Evolutionary conservation across 2,113 vertebrate genomes (phyloP), one percentile per base, ranked within the genome.

Genomic region (Manacus vitellinus): DNA sequence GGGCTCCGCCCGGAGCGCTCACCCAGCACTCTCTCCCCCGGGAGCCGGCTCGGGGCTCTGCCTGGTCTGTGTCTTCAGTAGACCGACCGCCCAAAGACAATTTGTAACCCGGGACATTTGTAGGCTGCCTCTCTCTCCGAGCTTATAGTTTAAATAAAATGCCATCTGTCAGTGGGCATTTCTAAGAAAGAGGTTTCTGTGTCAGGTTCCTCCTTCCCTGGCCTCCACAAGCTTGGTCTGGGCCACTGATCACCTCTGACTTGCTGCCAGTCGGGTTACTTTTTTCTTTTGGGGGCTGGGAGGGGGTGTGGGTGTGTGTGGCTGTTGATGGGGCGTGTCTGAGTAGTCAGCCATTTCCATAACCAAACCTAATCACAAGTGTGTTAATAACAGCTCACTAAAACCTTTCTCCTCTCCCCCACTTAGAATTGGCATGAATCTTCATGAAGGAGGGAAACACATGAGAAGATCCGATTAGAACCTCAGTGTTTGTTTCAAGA

Each of bases 21-120:
- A 20, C n/a, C 43, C 0, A 17, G 47, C 0, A 1, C 21, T 27
- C 28, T 19, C 9, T 4, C 25, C 1, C 4, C 21, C 1, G 1
- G 39, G 10, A 55, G 35, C 49, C 6, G 25, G 3, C 1, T 4
- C 31, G 3, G 55, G 44, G 13, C 46, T 18, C 33, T 18, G 49
- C 39, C 46, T 2, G 39, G 33, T 2, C 6, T 8, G 18, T 4
- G 13, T 10, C 47, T 62, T 0, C 5, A 15, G 31, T n/a, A 2
- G 13, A 11, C 0, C 12, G 88, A 59, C 47, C 0, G 5, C 47
- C 21, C 63, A 3, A 37, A 43, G 23, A 12, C 67, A 12, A 0
- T 20, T 25, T 22, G 28, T 54, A 52, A 86, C 39, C 17, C 20
- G 0, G 0, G 37, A 21, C 12, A 9, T 4, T 19, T 24, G 44